These are phyloP conservation scores for Hyposoter didymator DNA, from an alignment of 2,888 invertebrate genomes.

Conservation along the genomic window DNA sequence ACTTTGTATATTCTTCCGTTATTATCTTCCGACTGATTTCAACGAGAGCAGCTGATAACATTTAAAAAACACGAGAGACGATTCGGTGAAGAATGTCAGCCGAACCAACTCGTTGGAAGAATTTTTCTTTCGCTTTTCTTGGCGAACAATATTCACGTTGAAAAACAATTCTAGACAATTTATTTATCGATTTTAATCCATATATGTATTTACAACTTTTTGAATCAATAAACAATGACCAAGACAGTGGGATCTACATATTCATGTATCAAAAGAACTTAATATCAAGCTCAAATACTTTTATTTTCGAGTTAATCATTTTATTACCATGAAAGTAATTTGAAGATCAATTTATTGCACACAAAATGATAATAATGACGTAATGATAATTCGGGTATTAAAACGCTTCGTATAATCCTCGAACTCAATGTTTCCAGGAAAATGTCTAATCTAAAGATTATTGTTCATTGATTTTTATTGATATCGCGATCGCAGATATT, in stretches of 20 bases:
- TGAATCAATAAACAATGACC: constrained; percentile 52
- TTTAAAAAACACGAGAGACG: constrained; percentile 1
- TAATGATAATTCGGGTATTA: neutral
- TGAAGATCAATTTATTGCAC: neutral
- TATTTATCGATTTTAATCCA: constrained; percentile 31
- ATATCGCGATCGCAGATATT: constrained; percentile 9
- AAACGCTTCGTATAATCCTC: neutral
- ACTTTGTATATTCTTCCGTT: constrained; percentile 34
- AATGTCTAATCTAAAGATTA: constrained; percentile 15
- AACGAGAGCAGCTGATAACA: constrained; percentile 1
- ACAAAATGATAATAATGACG: neutral
- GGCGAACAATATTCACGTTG: neutral
- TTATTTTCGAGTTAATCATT: neutral
- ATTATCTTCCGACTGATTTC: constrained; percentile 38
- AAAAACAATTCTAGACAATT: constrained; percentile 1
- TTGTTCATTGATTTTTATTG: constrained; percentile 13
- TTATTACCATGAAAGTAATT: neutral
- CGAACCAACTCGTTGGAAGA: neutral
- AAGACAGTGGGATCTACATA: neutral
- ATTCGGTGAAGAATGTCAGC: neutral
- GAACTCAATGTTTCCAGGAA: constrained; percentile 5
- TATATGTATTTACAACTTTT: constrained; percentile 59
- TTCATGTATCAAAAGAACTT: constrained; percentile 11
- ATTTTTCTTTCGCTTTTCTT: constrained; percentile 1
- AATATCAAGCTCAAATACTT: neutral